Evolutionary conservation across 2,888 invertebrate genomes (phyloP), one percentile per base, ranked within the genome.

Genomic region (Lasioglossum leucozonium): DNA sequence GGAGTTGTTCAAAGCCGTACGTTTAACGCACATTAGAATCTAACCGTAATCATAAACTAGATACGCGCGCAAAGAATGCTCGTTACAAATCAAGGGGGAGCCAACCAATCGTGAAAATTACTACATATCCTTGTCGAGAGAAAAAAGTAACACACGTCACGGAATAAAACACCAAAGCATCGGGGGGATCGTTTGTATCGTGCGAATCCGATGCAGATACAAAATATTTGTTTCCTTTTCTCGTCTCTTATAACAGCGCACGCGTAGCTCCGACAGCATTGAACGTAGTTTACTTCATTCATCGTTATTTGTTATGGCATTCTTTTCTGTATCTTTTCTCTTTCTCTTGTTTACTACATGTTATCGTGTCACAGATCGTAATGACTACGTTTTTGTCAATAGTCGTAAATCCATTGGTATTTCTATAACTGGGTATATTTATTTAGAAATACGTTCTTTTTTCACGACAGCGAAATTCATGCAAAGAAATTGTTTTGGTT

Each of bases 161-260:
- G 81, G 77, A 86, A 86, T 84, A 86, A 86, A 86, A 84, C 65
- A 58, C 73, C 65, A 77, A 82, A 81, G 58, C 67, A 44, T 47
- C 72, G 76, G 26, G 72, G 55, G 11, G n/a, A 51, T 51, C 55
- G 37, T 74, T 18, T 74, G 34, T 51, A 78, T 71, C 75, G 10
- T 69, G 73, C 30, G 26, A 79, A 76, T 69, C 44, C 22, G 65
- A 71, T 34, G 47, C 71, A 77, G 69, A 79, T 78, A 75, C 37
- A 30, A 65, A 42, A 77, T 42, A 58, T 40, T 51, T 72, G n/a
- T 62, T 62, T 62, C 62, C 30, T 18, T 65, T 44, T 26, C 18
- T 22, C n/a, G 18, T 55, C 40, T 71, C 62, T 8, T 58, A 71
- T 55, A 55, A 55, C 22, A n/a, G 55, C 55, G 4, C 11, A 47